phyloP scores from a whole-genome alignment of 1,140 invertebrate species.

The Polypedilum vanderplanki region DNA sequence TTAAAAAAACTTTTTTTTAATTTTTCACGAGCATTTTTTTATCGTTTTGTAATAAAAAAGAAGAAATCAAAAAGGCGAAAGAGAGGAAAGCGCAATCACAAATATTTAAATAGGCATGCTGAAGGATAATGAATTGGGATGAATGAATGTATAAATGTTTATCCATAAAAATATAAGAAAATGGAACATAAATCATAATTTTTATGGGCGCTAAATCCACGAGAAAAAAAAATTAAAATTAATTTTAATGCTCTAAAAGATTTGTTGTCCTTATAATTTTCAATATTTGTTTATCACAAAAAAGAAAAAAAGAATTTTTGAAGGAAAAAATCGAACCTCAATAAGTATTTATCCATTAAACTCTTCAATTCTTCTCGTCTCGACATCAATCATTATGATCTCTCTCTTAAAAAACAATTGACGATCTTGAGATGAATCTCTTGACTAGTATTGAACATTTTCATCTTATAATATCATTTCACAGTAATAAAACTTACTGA shows the following conservation, averaged over 20 bases:
- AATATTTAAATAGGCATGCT: conserved; percentile 24
- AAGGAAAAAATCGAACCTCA: not conserved
- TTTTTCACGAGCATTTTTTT: conserved; percentile 27
- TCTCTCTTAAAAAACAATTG: not conserved
- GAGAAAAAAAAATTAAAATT: conserved; percentile 26
- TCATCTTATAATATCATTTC: not conserved
- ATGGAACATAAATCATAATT: conserved; percentile 25
- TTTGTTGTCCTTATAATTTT: not conserved
- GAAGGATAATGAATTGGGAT: conserved; percentile 6
- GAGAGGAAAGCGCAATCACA: conserved; percentile 1
- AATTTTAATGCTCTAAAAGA: conserved; percentile 23
- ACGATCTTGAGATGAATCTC: no score
- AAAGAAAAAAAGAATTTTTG: not conserved
- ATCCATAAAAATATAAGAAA: not conserved
- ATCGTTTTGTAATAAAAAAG: conserved; percentile 24
- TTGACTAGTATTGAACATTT: no score
- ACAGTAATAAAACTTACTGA: not conserved
- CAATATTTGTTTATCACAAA: not conserved
- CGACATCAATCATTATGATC: not conserved
- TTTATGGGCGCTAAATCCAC: conserved; percentile 23
- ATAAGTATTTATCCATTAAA: no score
- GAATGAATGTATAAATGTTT: conserved; percentile 10
- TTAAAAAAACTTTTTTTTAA: conserved; percentile 21
- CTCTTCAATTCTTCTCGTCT: not conserved
- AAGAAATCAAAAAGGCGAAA: not conserved